Evolutionary conservation across 2,797 vertebrate genomes (phyloP), one percentile per base, ranked within the genome.

Genomic region (Spinibarbus caldwelli): DNA sequence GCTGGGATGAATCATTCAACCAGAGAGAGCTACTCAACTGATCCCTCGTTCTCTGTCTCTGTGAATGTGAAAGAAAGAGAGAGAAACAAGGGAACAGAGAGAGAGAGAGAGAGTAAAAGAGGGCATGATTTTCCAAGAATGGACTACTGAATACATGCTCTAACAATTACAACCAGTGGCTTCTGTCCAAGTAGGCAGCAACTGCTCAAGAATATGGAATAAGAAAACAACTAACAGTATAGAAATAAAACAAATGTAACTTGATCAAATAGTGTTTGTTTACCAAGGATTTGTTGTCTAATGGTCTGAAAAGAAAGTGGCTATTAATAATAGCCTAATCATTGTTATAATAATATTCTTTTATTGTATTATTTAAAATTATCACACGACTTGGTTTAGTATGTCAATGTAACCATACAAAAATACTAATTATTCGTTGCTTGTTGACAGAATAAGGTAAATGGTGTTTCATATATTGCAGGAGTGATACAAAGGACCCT

Each of bases 1-100:
- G 83, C 10, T 41, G 85, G 67, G 67, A 62, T 87, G 85, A 86
- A 81, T 88, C 86, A 90, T 71, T 90, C 11, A 68, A 88, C 78
- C 82, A 88, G 21, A 83, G 80, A 83, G 43, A 86, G 68, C 80
- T 77, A 86, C 80, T 82, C 70, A 82, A 83, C 81, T 84, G 68
- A 87, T 87, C 79, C 59, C 82, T 75, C 49, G 45, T 34, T 79
- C 73, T 85, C 75, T 34, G 70, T 70, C 76, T 83, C n/a, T 83
- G 36, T 38, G 38, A 59, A 52, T 66, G 23, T 77, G 38, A 83
- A 31, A 67, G 52, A 80, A 62, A 31, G 31, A 62, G n/a, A n/a
- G 15, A 36, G 31, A 31, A 31, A 71, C 76, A 62, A 75, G 43
- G n/a, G 29, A 62, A 64, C n/a, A 12, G 36, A 85, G 31, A 15